A percentile compares a stretch with the other conserved stretches of the same genome.
These are phyloP conservation scores for Oreochromis aureus DNA, from an alignment of 2,113 vertebrate species.

Conservation along the genomic window DNA sequence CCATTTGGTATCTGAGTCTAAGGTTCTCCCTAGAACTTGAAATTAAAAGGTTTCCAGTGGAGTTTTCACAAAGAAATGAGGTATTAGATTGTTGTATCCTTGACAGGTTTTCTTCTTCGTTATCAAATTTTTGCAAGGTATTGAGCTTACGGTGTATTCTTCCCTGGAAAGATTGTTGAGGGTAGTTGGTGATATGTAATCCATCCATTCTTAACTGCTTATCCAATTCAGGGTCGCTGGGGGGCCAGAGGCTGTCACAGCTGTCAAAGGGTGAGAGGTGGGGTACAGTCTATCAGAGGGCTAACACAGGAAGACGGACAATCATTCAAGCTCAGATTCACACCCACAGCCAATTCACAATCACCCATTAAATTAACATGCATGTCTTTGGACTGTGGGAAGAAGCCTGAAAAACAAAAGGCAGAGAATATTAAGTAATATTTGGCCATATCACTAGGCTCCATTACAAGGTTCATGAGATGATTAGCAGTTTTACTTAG, in stretches of 20 bases:
- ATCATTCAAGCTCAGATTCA: background rate
- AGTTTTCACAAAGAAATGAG: background rate
- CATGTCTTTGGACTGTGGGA: background rate
- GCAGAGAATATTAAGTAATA: background rate
- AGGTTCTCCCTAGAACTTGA: accelerated
- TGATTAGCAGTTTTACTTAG: background rate
- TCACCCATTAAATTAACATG: background rate
- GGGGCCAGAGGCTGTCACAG: background rate
- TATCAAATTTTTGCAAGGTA: background rate
- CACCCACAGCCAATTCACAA: background rate
- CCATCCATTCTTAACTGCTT: background rate
- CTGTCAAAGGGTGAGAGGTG: background rate
- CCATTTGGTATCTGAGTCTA: background rate
- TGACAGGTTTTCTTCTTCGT: accelerated
- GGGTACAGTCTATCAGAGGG: background rate
- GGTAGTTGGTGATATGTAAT: background rate
- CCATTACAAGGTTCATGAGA: background rate
- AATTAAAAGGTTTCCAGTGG: background rate
- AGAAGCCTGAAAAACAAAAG: background rate
- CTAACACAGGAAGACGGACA: background rate
- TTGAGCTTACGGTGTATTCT: background rate
- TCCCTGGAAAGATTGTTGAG: background rate
- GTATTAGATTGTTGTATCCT: background rate
- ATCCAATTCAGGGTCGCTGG: background rate
- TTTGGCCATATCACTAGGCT: background rate